Evolutionary conservation across 2,797 vertebrate genomes (phyloP), one percentile per base, ranked within the genome.

Genomic region (Denticeps clupeoides): DNA sequence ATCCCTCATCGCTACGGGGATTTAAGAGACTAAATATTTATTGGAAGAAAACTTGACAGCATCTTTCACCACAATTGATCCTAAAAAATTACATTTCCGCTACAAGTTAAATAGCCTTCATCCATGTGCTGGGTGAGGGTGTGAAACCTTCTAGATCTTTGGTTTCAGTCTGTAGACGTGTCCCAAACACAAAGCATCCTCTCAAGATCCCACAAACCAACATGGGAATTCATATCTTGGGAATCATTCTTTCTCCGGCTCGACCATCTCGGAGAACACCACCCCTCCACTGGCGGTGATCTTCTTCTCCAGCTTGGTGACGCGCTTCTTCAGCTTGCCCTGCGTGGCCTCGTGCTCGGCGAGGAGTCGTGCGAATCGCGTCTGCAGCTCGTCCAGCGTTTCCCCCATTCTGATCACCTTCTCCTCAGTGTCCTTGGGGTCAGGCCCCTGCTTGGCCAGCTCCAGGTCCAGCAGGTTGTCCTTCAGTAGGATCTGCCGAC

Each of bases 401-500:
- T 56, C 45, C 25, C 85, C 79, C 81, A 98, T 89, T 9, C 69
- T 71, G 18, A 77, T 66, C 1, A 98, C 82, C 67, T 94, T 96
- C 53, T 94, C 92, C 63, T 94, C 90, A 1, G 91, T 80, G 60
- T 94, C 89, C 64, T 90, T 91, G 43, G 91, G 90, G 68, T 97
- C 91, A 0, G 80, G 83, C 3, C 87, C 90, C 70, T 86, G 77
- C 9, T 84, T 86, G 7, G 90, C 89, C 58, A 91, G 35, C 65
- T 89, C 89, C 50, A 94, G 48, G 70, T 98, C 92, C 64, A 97
- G 60, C 4, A 98, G 74, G 0, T 89, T 89, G 1, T 98, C 93
- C 75, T 95, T 97, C 89, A 97, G 89, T 31, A 98, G 77, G 31
- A 98, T 96, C 80, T 98, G 91, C 15, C 80, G 77, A 15, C 93